These are phyloP conservation scores for Perca flavescens DNA, from an alignment of 2,113 vertebrate genomes.

Conservation along the genomic window DNA sequence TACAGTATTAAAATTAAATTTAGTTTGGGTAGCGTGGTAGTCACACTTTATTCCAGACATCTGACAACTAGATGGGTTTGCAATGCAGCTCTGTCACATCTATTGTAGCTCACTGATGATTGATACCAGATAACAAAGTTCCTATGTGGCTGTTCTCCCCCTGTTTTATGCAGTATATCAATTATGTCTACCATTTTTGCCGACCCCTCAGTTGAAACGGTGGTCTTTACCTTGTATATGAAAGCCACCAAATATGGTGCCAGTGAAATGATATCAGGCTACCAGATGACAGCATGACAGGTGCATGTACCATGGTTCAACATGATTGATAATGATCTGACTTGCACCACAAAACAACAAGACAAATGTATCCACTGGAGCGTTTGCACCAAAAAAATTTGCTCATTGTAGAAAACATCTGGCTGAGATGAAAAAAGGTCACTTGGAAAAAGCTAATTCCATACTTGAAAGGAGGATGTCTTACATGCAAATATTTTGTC, in stretches of 20 bases:
- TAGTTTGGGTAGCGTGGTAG: too few relatives aligned
- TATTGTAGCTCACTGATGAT: too few relatives aligned
- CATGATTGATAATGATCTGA: slow-evolving; percentile 41
- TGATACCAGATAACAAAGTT: too few relatives aligned
- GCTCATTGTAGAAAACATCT: slow-evolving; percentile 50
- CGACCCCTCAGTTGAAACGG: background rate
- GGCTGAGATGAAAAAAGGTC: slow-evolving; percentile 55
- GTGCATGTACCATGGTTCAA: background rate
- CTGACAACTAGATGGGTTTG: too few relatives aligned
- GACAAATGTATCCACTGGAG: slow-evolving; percentile 40
- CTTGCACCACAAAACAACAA: slow-evolving; percentile 30
- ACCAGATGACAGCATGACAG: slow-evolving; percentile 16
- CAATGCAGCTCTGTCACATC: too few relatives aligned
- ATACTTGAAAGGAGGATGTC: slow-evolving; percentile 37
- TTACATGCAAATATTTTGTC: slow-evolving; percentile 39
- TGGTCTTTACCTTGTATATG: background rate
- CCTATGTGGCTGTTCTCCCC: too few relatives aligned
- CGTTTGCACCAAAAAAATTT: slow-evolving; percentile 42
- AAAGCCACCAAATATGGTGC: background rate
- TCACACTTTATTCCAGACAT: too few relatives aligned
- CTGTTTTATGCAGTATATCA: background rate
- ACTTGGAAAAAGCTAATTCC: slow-evolving; percentile 40
- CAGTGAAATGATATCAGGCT: background rate
- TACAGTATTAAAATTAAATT: too few relatives aligned
- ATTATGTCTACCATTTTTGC: background rate